Evolutionary conservation across 1,140 invertebrate genomes (phyloP).

Genomic region (Platorchestia sp.): DNA sequence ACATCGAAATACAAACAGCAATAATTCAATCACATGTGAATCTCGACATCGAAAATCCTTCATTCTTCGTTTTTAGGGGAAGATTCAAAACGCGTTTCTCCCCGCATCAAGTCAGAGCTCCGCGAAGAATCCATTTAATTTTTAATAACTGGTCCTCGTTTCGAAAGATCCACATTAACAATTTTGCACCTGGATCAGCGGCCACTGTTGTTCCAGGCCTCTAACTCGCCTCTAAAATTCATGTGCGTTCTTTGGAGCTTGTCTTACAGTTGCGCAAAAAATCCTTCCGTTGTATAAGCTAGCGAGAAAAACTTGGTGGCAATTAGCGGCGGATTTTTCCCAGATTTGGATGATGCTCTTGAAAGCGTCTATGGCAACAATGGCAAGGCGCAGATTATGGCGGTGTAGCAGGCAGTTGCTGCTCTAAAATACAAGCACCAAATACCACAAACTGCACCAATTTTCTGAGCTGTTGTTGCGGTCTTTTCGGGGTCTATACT

Average conservation of each 20-base stretch:
- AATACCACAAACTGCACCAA: background rate
- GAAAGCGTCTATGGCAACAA: background rate
- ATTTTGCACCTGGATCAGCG: background rate
- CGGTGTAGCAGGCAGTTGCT: background rate
- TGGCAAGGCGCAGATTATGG: background rate
- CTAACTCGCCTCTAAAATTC: constrained; percentile 1
- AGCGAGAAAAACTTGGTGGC: background rate
- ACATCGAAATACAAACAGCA: background rate
- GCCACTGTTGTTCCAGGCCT: background rate
- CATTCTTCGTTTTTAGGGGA: background rate
- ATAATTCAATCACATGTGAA: background rate
- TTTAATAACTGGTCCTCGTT: background rate
- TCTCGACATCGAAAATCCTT: background rate
- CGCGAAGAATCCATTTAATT: background rate
- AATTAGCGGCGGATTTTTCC: background rate
- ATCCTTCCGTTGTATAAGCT: background rate
- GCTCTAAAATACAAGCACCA: background rate
- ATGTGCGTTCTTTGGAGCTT: background rate
- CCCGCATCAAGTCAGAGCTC: background rate
- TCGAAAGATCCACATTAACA: background rate
- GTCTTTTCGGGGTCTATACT: background rate
- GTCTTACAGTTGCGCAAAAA: background rate
- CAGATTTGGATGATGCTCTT: background rate
- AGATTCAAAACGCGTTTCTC: background rate
- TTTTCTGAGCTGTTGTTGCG: background rate